A percentile compares a stretch with the other conserved stretches of the same genome.
phyloP scores from a whole-genome alignment of 2,113 vertebrate genomes.

The Gila orcuttii region DNA sequence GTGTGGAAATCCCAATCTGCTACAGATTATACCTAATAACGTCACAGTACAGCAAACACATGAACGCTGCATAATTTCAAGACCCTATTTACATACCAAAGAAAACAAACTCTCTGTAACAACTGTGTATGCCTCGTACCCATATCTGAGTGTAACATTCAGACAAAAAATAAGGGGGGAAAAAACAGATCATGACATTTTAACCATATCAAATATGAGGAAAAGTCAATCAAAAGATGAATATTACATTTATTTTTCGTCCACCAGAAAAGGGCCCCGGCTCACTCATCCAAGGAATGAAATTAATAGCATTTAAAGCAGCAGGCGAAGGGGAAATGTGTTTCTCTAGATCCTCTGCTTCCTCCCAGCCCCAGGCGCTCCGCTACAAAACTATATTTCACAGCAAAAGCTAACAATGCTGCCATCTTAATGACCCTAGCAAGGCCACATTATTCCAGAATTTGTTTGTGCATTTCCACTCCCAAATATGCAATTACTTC shows the following conservation, averaged over 20 bases:
- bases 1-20: not conserved
- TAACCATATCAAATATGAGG: conserved; percentile 41
- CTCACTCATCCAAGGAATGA: conserved; percentile 46
- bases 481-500: conserved; percentile 29
- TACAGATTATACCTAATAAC: conserved; percentile 19
- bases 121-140: not conserved
- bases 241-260: conserved; percentile 53
- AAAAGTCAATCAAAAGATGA: conserved; percentile 48
- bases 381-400: conserved; percentile 48
- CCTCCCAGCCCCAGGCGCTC: conserved; percentile 36
- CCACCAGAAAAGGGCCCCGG: conserved; percentile 20
- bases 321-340: conserved; percentile 47
- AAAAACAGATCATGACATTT: conserved; percentile 54
- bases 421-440: conserved; percentile 49
- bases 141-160: not conserved
- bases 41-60: not conserved
- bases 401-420: conserved; percentile 50
- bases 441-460: conserved; percentile 41
- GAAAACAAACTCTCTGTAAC: conserved; percentile 15
- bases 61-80: conserved; percentile 13
- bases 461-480: conserved; percentile 46
- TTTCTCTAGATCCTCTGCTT: conserved; percentile 45
- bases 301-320: conserved; percentile 58
- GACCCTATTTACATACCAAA: not conserved
- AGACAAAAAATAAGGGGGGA: not conserved